Conservation (phyloP, 2,888 invertebrate genomes). For the Cryptocheilus praepositus region DNA sequence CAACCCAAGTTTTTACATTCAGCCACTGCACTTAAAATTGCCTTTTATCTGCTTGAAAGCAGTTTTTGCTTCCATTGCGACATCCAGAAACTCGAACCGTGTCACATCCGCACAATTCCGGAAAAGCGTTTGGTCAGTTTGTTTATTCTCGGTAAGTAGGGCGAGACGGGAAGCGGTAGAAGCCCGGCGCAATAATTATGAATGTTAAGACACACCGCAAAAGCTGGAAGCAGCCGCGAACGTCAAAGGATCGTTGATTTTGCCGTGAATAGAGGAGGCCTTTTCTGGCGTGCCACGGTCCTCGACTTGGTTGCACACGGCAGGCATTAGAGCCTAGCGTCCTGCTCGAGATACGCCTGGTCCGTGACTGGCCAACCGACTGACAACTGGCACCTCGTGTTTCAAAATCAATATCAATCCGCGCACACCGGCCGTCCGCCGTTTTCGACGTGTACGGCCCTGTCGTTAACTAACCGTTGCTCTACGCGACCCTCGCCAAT, state of each 20-base stretch:
- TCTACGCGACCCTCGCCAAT: too few species aligned
- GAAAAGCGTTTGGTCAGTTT: too few species aligned
- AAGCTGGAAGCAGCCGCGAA: slow-evolving; percentile 28
- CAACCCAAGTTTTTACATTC: too few species aligned
- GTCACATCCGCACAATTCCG: too few species aligned
- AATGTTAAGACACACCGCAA: slow-evolving; percentile 43
- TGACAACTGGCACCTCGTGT: slow-evolving; percentile 39
- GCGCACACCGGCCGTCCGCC: slow-evolving; percentile 49
- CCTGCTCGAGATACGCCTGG: slow-evolving; percentile 39
- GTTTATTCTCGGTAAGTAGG: too few species aligned
- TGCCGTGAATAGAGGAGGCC: slow-evolving; percentile 40
- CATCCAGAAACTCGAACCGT: too few species aligned
- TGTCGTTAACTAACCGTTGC: slow-evolving; percentile 18
- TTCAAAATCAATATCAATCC: slow-evolving; percentile 66
- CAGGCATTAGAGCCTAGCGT: slow-evolving; percentile 39
- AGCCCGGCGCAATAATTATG: too few species aligned
- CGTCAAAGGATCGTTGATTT: slow-evolving; percentile 42
- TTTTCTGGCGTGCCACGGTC: slow-evolving; percentile 35
- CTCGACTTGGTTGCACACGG: slow-evolving; percentile 42
- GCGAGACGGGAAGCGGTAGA: too few species aligned
- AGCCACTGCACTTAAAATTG: too few species aligned
- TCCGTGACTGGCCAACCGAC: slow-evolving; percentile 47
- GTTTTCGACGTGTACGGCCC: slow-evolving; percentile 15
- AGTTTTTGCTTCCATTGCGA: too few species aligned
- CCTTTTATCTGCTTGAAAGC: too few species aligned